phyloP scores from a whole-genome alignment of 1,140 invertebrate genomes.

The Planococcus citri region DNA sequence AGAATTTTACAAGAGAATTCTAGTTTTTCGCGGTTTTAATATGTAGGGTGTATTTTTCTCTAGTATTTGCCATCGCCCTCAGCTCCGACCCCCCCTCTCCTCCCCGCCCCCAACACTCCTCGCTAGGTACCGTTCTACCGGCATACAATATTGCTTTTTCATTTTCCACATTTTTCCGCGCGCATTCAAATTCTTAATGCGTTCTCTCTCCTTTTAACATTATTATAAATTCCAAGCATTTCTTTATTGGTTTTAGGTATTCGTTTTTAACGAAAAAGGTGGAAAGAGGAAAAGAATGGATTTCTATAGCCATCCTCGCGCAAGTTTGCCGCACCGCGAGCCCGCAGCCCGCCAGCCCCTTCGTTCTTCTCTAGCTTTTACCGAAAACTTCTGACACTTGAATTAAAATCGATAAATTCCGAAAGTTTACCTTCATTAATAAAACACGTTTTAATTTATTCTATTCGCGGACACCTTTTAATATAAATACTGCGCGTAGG shows the following conservation, averaged over 20 bases:
- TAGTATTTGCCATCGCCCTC: background rate
- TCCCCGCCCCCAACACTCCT: background rate
- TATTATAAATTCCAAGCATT: slow-evolving; percentile 20
- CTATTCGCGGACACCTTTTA: background rate
- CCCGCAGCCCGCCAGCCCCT: background rate
- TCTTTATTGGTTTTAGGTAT: slow-evolving; percentile 19
- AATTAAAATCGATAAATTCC: slow-evolving; percentile 20
- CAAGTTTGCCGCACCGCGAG: background rate
- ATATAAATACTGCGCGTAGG: background rate
- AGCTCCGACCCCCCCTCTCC: background rate
- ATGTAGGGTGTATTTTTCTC: too few relatives aligned
- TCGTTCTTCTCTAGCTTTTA: background rate
- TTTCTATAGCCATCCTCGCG: slow-evolving; percentile 18
- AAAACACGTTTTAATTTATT: slow-evolving; percentile 20
- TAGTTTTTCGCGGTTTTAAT: too few relatives aligned
- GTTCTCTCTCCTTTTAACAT: slow-evolving; percentile 14
- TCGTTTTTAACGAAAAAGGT: background rate
- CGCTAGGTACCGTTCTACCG: background rate
- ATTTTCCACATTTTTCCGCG: slow-evolving; percentile 16
- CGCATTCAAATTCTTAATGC: slow-evolving; percentile 18
- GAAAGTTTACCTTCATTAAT: slow-evolving; percentile 18
- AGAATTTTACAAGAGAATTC: too few relatives aligned
- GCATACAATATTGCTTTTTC: slow-evolving; percentile 14
- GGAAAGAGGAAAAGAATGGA: slow-evolving; percentile 2
- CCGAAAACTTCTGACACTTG: slow-evolving; percentile 17